Base-by-base conservation (phyloP, 2,888 invertebrate genomes). In the Antheraea assamensis region DNA sequence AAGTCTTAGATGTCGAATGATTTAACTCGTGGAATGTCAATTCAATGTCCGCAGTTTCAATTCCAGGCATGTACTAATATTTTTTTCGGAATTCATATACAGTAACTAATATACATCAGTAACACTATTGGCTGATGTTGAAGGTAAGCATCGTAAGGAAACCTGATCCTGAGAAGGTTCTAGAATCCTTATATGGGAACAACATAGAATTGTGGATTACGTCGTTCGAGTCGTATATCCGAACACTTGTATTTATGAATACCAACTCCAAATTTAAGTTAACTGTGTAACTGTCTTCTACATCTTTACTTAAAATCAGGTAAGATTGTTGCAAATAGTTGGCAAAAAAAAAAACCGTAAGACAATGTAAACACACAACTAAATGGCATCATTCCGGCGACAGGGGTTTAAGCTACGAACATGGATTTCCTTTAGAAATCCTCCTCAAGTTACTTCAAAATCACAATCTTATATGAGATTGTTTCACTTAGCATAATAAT, bases 351-450 rank as follows among this genome's bases (percentile, higher is more conserved):
- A 47, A 58, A 42, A 70, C 66, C 71, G 72, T 73, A 21, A 55
- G n/a, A 78, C 76, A 85, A 85, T 85, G 90, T 83, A 84, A 83
- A 86, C 81, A 64, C 31, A 49, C 64, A 13, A 72, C 68, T 70
- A 78, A 76, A 77, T 77, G 89, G 87, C 88, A 88, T 88, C 89
- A 85, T 78, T 83, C 80, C 81, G 83, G 82, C 85, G 86, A 85
- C 90, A 87, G 87, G 88, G 88, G 79, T 80, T 80, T 83, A 87
- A 86, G 87, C 85, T 85, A 73, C 81, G 84, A 85, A 58, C 58
- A 13, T 10, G 21, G 4, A 21, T 52, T 52, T 52, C 21, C 24
- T 58, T 88, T 83, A 82, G 79, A 85, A 83, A 81, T 80, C 79
- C 78, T 77, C 72, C 24, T 58, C 24, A 58, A 58, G 58, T 58